These are phyloP conservation scores for Chloebia gouldiae DNA, from an alignment of 2,113 vertebrate species.

Conservation along the genomic window DNA sequence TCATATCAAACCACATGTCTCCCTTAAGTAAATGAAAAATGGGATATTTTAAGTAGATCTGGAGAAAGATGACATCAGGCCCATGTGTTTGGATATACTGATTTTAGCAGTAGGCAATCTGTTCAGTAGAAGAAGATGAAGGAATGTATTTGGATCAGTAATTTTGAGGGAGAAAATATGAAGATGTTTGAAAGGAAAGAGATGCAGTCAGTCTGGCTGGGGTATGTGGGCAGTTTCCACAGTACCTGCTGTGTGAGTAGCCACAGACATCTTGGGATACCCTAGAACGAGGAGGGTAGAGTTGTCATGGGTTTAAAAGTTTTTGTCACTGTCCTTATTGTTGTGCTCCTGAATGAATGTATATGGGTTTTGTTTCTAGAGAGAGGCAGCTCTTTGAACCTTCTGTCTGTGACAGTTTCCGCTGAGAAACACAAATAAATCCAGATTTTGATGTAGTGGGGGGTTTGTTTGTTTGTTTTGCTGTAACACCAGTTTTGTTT, in stretches of 20 bases:
- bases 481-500: background rate
- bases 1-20: background rate
- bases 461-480: background rate
- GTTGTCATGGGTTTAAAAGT: background rate
- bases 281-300: background rate
- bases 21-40: background rate
- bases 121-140: background rate
- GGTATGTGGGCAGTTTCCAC: background rate
- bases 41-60: background rate
- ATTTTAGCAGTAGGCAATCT: background rate
- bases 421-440: background rate
- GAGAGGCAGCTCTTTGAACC: background rate
- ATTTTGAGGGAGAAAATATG: background rate
- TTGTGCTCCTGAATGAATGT: background rate
- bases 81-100: background rate
- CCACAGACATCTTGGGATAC: background rate
- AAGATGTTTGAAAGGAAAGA: background rate
- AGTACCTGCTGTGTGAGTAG: background rate
- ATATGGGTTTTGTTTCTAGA: background rate
- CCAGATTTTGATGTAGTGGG: background rate
- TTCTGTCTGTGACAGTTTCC: background rate
- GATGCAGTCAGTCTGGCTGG: background rate
- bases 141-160: background rate
- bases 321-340: background rate
- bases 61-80: conserved; percentile 3